A percentile compares a stretch with the other conserved stretches of the same genome.
Conservation (phyloP, 2,113 vertebrate species). For the Syngnathus scovelli region DNA sequence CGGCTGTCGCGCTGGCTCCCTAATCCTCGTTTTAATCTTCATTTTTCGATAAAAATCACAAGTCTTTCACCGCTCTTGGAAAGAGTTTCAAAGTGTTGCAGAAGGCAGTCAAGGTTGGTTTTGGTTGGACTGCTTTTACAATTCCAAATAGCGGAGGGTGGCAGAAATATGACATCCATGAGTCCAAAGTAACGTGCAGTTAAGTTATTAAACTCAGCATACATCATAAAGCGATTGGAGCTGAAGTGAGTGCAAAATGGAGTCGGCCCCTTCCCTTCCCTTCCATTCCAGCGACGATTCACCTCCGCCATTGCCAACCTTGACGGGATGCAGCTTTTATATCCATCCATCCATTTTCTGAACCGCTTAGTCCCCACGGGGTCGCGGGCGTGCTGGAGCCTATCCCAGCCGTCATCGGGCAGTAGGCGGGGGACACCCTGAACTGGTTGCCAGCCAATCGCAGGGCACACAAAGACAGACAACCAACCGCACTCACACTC, state of each 20-base stretch:
- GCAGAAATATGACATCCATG: neutral
- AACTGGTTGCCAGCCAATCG: no score
- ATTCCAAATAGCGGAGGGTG: neutral
- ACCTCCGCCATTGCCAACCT: no score
- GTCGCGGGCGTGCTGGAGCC: no score
- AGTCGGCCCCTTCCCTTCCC: neutral
- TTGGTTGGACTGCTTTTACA: neutral
- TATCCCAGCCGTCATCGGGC: no score
- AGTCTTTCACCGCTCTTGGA: conserved; percentile 6
- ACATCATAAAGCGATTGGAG: neutral
- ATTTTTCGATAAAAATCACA: conserved; percentile 37
- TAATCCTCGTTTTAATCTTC: conserved; percentile 16
- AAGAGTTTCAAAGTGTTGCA: no score
- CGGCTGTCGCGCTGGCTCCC: conserved; percentile 23
- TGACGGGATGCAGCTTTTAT: no score
- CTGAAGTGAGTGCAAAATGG: neutral
- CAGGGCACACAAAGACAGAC: no score
- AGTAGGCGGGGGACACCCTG: no score
- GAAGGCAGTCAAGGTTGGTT: neutral
- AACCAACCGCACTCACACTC: no score
- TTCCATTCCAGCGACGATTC: neutral
- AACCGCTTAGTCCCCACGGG: no score
- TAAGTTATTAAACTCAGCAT: neutral
- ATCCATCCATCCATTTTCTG: no score
- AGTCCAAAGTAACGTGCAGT: neutral